Evolutionary conservation across 2,113 vertebrate genomes (phyloP).

Genomic region (Hemibagrus wyckioides): DNA sequence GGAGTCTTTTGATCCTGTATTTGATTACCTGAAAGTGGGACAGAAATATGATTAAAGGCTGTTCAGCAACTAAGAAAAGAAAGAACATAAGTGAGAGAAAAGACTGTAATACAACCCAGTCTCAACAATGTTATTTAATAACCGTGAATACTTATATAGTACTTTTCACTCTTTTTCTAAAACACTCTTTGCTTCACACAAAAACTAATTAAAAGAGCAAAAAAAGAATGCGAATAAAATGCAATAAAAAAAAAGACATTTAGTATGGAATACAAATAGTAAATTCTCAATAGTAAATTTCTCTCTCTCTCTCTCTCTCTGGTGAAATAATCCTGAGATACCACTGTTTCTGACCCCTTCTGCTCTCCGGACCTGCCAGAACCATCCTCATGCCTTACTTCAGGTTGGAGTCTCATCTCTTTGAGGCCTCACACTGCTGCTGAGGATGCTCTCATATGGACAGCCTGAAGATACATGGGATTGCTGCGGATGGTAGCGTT

Average conservation of each 20-base stretch:
- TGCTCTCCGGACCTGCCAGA: too few relatives aligned
- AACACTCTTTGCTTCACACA: background rate
- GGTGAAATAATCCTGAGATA: too few relatives aligned
- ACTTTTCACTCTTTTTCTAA: background rate
- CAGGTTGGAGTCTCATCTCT: too few relatives aligned
- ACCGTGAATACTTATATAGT: background rate
- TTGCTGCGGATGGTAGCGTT: too few relatives aligned
- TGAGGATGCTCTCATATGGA: too few relatives aligned
- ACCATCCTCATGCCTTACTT: too few relatives aligned
- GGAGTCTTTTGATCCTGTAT: conserved; percentile 78
- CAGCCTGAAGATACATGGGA: too few relatives aligned
- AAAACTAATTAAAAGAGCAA: background rate
- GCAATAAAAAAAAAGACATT: background rate
- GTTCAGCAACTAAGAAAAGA: background rate
- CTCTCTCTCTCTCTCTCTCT: too few relatives aligned
- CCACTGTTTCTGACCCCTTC: too few relatives aligned
- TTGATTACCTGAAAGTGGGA: conserved; percentile 79
- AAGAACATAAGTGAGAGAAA: background rate
- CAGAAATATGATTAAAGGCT: background rate
- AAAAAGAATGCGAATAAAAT: background rate
- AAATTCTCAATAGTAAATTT: background rate
- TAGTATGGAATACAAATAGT: background rate
- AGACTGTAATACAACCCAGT: background rate
- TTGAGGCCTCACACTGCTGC: too few relatives aligned
- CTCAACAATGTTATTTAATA: background rate